A percentile compares a stretch with the other conserved stretches of the same genome.
These are phyloP conservation scores for Eidolon dupreanum DNA, from an alignment of 2,797 vertebrate species.

Conservation along the genomic window DNA sequence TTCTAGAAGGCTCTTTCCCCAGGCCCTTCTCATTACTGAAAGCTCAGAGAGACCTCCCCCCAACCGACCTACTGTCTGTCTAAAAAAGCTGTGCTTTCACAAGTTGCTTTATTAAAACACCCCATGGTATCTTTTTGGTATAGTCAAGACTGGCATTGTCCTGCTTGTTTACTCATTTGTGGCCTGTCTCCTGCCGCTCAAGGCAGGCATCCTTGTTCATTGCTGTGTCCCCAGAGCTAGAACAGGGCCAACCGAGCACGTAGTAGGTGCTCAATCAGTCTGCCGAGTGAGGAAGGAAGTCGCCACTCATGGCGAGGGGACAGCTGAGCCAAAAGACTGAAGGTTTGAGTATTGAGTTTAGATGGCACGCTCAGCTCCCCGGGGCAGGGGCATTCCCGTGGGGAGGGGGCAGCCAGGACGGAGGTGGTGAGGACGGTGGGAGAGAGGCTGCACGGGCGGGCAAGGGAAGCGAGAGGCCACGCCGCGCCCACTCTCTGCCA, in stretches of 20 bases:
- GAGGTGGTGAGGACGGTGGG: neutral
- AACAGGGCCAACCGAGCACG: neutral
- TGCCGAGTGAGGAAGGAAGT: neutral
- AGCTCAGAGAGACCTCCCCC: neutral
- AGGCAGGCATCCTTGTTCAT: neutral
- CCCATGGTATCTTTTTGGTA: neutral
- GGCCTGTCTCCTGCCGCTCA: neutral
- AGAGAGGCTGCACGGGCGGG: neutral
- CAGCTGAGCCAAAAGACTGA: neutral
- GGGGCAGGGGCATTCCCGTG: neutral
- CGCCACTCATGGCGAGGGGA: neutral
- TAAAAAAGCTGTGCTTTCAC: neutral
- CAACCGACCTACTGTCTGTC: neutral
- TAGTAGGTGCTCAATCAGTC: neutral
- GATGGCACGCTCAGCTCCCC: neutral
- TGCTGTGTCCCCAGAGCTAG: neutral
- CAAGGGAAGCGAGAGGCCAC: neutral
- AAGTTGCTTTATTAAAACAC: neutral
- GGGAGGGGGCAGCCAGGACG: neutral
- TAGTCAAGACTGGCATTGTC: neutral
- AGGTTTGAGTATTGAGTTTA: neutral
- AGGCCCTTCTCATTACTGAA: neutral
- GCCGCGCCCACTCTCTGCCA: neutral
- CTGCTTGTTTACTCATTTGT: neutral
- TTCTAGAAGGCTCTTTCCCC: neutral